A percentile compares a stretch with the other conserved stretches of the same genome.
Conservation (phyloP, 1,140 invertebrate species). For the Solen grandis region DNA sequence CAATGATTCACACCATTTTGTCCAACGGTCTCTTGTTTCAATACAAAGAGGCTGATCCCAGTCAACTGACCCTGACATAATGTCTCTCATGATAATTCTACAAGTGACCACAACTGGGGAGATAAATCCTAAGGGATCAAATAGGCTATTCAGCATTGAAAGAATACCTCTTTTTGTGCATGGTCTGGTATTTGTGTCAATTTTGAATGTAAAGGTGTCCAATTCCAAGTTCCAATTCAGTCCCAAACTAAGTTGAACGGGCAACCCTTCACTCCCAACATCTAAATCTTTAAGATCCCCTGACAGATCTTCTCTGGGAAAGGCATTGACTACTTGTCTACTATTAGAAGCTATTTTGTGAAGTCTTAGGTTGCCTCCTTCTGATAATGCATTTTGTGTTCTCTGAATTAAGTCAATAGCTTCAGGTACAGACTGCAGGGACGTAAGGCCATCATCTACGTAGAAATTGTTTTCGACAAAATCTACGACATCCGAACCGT, state of each 20-base stretch:
- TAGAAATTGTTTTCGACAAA: constrained; percentile 50
- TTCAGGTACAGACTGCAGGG: not conserved
- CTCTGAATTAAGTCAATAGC: constrained; percentile 32
- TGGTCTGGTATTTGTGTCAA: constrained; percentile 33
- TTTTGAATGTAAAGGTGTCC: constrained; percentile 50
- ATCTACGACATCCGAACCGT: constrained; percentile 13
- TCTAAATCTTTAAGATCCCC: constrained; percentile 32
- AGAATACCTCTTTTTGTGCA: constrained; percentile 55
- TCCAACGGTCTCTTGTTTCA: constrained; percentile 19
- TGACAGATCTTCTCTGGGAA: constrained; percentile 37
- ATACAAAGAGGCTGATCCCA: constrained; percentile 61
- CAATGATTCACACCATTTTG: constrained; percentile 3
- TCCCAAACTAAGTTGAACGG: constrained; percentile 43
- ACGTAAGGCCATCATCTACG: constrained; percentile 58
- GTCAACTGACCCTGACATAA: constrained; percentile 54
- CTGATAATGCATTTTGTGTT: constrained; percentile 20
- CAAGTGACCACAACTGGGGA: constrained; percentile 54
- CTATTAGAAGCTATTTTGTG: constrained; percentile 57
- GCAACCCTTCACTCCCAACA: constrained; percentile 1
- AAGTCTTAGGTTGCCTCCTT: constrained; percentile 26
- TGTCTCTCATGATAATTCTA: constrained; percentile 55
- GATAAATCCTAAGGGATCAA: constrained; percentile 65
- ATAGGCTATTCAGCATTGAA: constrained; percentile 59
- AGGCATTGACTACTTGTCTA: constrained; percentile 30
- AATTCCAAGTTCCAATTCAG: constrained; percentile 32